Conservation (phyloP, 2,797 vertebrate species). For the Dipus sagitta region DNA sequence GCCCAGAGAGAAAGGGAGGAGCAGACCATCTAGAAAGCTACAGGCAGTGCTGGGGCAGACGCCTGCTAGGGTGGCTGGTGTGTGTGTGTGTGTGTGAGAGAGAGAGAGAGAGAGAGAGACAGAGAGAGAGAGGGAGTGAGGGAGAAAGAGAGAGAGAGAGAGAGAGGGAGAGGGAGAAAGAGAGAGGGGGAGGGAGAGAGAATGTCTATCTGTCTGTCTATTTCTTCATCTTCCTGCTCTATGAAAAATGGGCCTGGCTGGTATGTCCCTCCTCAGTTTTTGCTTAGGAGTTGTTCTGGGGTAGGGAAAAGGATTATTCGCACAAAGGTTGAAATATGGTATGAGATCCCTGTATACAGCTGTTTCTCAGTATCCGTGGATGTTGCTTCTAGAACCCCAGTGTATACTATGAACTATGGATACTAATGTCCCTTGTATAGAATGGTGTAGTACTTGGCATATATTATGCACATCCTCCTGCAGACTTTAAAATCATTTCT, state of each 20-base stretch:
- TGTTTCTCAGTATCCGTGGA: not conserved
- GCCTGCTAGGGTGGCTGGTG: no score
- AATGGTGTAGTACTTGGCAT: not conserved
- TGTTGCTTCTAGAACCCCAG: not conserved
- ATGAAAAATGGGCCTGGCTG: not conserved
- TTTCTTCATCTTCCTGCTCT: not conserved
- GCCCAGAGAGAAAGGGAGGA: not conserved
- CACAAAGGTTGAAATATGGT: slow-evolving; percentile 7
- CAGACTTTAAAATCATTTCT: not conserved
- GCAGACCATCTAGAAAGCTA: no score
- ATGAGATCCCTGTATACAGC: slow-evolving; percentile 12
- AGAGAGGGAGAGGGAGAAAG: no score
- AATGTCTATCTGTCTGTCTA: no score
- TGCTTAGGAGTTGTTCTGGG: not conserved
- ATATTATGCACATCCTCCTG: not conserved
- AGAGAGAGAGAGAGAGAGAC: no score
- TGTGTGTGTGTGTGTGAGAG: no score
- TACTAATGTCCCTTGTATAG: not conserved
- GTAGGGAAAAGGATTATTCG: not conserved
- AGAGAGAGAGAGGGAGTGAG: no score
- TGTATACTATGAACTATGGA: not conserved
- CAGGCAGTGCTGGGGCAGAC: no score
- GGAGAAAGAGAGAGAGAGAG: no score
- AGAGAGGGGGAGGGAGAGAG: no score
- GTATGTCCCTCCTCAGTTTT: not conserved